A percentile compares a stretch with the other conserved stretches of the same genome.
Evolutionary conservation across 2,888 invertebrate genomes (phyloP).

Genomic region (Dolomedes plantarius): DNA sequence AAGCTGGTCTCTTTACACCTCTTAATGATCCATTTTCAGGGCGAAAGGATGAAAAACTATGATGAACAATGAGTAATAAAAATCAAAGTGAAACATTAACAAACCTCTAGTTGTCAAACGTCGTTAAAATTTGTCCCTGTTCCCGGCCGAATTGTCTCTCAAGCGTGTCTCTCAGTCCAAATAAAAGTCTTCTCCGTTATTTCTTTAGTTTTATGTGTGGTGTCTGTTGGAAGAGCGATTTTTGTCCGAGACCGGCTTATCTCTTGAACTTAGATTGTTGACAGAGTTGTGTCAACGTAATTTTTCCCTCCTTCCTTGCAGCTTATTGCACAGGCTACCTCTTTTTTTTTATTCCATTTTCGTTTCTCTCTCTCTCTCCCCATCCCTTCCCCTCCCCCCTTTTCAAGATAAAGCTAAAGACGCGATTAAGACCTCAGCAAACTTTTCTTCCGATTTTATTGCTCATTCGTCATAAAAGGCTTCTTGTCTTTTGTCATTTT

Average conservation of each 20-base stretch:
- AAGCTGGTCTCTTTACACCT: no score
- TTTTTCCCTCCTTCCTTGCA: slow-evolving; percentile 12
- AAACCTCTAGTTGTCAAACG: not conserved
- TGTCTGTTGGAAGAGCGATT: not conserved
- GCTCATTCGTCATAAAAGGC: slow-evolving; percentile 3
- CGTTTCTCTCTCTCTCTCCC: not conserved
- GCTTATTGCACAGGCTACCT: not conserved
- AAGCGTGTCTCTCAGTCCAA: slow-evolving; percentile 4
- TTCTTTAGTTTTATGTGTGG: not conserved
- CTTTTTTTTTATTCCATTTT: slow-evolving; percentile 9
- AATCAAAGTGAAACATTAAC: not conserved
- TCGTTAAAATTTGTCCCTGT: not conserved
- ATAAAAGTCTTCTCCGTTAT: slow-evolving; percentile 8
- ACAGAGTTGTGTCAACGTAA: slow-evolving; percentile 38
- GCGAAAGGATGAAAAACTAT: no score
- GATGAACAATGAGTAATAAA: not conserved
- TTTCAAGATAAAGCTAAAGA: not conserved
- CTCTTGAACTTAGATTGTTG: slow-evolving; percentile 45
- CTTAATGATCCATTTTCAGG: no score
- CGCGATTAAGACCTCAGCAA: not conserved
- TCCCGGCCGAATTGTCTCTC: not conserved
- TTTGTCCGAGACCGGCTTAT: slow-evolving; percentile 28
- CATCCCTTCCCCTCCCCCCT: not conserved
- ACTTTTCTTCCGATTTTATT: not conserved
- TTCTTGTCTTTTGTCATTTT: slow-evolving; percentile 1